Percentiles rank a stretch among this genome's conserved stretches.
Conservation (phyloP, 2,113 vertebrate species). For the Bos javanicus region DNA sequence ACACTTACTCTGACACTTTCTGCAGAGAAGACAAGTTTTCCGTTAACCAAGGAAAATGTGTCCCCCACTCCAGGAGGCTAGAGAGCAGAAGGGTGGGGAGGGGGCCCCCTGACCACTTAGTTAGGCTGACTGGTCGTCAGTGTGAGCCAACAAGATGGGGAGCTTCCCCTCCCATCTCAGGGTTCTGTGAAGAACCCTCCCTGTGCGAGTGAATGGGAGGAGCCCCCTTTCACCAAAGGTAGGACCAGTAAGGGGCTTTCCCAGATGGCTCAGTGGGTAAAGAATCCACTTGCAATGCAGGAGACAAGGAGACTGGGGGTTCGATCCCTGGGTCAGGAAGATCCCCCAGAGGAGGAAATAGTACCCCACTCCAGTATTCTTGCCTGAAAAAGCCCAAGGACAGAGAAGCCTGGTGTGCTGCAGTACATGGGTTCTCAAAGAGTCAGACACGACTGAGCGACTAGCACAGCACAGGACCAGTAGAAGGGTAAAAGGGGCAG, state of each 20-base stretch:
- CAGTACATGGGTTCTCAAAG: not conserved
- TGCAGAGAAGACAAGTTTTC: not conserved
- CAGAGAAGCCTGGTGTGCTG: not conserved
- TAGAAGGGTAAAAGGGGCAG: not conserved
- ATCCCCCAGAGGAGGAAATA: not conserved
- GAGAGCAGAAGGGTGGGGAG: not conserved
- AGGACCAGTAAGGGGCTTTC: not conserved
- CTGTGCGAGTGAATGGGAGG: not conserved
- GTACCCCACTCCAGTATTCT: not conserved
- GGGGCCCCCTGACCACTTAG: too few species aligned
- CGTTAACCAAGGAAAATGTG: not conserved
- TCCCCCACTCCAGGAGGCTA: not conserved
- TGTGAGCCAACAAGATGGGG: not conserved
- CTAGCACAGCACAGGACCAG: not conserved
- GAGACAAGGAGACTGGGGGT: not conserved
- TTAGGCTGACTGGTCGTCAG: not conserved
- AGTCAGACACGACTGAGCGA: not conserved
- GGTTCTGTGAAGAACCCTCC: not conserved
- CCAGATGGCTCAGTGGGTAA: not conserved
- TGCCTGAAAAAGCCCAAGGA: not conserved
- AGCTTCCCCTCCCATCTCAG: not conserved
- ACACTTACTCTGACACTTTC: not conserved
- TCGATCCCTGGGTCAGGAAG: not conserved
- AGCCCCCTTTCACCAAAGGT: not conserved
- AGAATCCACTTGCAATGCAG: not conserved